phyloP scores from a whole-genome alignment of 2,797 vertebrate species.

The Pachyuromys duprasi region DNA sequence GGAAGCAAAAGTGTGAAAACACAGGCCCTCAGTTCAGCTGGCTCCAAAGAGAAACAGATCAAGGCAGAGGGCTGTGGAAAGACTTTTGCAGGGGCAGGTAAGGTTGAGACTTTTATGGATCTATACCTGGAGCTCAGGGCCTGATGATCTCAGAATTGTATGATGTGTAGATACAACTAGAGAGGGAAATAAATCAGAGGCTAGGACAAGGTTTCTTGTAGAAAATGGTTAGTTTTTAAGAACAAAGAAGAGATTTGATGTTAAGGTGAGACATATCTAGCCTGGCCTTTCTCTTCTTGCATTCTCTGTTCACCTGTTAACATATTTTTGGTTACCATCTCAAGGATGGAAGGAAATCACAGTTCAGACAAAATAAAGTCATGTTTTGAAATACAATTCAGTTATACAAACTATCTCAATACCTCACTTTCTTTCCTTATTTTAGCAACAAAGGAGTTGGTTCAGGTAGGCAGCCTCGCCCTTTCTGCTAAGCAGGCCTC shows the following conservation, averaged over 20 bases:
- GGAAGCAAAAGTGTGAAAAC: neutral
- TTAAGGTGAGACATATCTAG: too few species aligned
- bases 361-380: neutral
- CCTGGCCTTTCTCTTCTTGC: fast-evolving
- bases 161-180: neutral
- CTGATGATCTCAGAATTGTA: neutral
- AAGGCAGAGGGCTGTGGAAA: neutral
- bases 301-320: fast-evolving
- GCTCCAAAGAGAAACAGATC: neutral
- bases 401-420: neutral
- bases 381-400: neutral
- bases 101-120: too few species aligned
- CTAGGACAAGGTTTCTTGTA: too few species aligned
- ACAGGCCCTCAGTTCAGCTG: too few species aligned
- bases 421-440: neutral
- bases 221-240: neutral
- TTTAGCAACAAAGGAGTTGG: neutral
- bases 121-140: neutral
- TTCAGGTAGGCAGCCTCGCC: fast-evolving
- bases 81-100: neutral
- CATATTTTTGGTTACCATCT: fast-evolving
- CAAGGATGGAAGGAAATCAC: neutral
- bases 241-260: neutral
- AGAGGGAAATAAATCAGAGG: neutral
- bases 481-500: fast-evolving